Base-by-base conservation (phyloP, 2,888 invertebrate genomes). In the Bibio marci region DNA sequence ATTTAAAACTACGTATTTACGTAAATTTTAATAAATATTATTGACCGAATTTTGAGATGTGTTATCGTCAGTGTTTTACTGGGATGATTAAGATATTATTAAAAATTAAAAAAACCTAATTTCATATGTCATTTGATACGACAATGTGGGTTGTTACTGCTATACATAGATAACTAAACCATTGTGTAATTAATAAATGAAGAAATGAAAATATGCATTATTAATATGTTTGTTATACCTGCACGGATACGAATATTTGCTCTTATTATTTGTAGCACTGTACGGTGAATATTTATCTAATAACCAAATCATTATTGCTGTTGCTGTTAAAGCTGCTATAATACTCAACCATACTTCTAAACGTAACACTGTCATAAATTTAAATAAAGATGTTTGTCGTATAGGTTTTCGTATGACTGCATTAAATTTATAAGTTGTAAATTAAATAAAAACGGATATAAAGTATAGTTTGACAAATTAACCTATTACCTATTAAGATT, bases 281-380 rank as follows among this genome's bases (percentile, higher is more conserved):
- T 88, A 90, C 0, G 90, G 88, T 0, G 88, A 88, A 56, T 83
- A 87, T 54, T 79, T 83, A 55, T 91, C 91, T 50, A 91, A 64
- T 40, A 88, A 59, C 82, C 87, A 90, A 43, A 90, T 76, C 77
- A 88, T 80, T 41, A 87, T 67, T 0, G 85, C 88, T 0, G 90
- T 90, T 1, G 80, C 67, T 1, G 81, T 67, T 14, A 90, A 57
- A 0, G 90, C 86, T 0, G 76, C 87, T 3, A 88, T 74, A 41
- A 91, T 88, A 50, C 83, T 83, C 10, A 86, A 56, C 88, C 90
- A 90, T 1, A 91, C 90, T 58, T 90, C 87, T 0, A 80, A 63
- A 3, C 81, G 73, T 5, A 91, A 65, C 0, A 91, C 91, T 0
- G 87, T 88, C 86, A 90, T 88, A 63, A 91, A 91, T 59, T 88